Percentiles rank a stretch among this genome's conserved stretches.
These are phyloP conservation scores for Hydractinia echinata DNA, from an alignment of 30 jellyfish, hydroid and myxozoan species.

Conservation along the genomic window DNA sequence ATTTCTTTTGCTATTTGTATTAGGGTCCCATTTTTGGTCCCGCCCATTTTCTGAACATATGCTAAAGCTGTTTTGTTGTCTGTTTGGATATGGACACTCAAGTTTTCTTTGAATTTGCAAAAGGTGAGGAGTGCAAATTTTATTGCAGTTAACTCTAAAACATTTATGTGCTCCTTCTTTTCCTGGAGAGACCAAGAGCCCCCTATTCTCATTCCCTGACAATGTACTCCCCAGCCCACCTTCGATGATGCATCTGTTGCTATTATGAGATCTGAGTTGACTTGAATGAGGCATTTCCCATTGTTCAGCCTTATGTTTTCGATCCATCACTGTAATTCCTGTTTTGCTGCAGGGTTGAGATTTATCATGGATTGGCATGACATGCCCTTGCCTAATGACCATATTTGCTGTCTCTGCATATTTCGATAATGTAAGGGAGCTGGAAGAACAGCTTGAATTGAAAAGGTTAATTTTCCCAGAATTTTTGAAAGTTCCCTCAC, in stretches of 20 bases:
- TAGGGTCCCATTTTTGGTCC: slow-evolving; percentile 15
- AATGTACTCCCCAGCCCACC: slow-evolving; percentile 16
- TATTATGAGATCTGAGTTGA: slow-evolving; percentile 1
- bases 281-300: slow-evolving; percentile 17
- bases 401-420: slow-evolving; percentile 28
- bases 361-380: slow-evolving; percentile 12
- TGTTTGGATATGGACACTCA: slow-evolving; percentile 5
- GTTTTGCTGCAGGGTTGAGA: slow-evolving; percentile 25
- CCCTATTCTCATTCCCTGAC: no score
- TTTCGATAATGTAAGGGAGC: slow-evolving; percentile 23
- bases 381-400: background rate
- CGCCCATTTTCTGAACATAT: slow-evolving; percentile 5
- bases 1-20: background rate
- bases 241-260: slow-evolving; percentile 6
- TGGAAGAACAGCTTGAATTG: slow-evolving; percentile 34
- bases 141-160: slow-evolving; percentile 7
- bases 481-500: slow-evolving; percentile 12
- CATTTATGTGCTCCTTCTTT: slow-evolving; percentile 6
- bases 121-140: slow-evolving; percentile 10
- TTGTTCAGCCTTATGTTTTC: slow-evolving; percentile 30
- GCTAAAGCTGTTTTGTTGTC: slow-evolving; percentile 11
- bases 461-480: slow-evolving; percentile 8
- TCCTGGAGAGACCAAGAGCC: no score
- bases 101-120: slow-evolving; percentile 4
- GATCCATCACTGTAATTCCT: slow-evolving; percentile 35